Base-by-base conservation (phyloP, 2,797 vertebrate species). In the Protosalanx chinensis region DNA sequence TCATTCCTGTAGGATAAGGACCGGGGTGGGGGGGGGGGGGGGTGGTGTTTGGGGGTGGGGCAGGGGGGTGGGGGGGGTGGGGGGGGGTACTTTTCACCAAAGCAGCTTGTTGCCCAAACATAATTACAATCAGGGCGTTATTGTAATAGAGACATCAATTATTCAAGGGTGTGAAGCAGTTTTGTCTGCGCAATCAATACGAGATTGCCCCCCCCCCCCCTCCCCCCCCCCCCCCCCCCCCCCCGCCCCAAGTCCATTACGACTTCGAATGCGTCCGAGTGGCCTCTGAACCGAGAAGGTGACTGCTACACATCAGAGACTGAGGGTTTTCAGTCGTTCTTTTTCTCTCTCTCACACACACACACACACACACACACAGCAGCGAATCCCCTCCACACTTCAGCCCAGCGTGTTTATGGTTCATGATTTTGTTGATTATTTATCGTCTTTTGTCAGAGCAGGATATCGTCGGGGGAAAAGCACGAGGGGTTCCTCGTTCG, bases 171-270 rank as follows among this genome's bases (percentile, higher is more conserved):
- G 80, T 80, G 79, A 85, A 85, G 79, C 81, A 67, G 81, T 81
- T 88, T 84, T 79, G 82, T 81, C 83, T 82, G 79, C 84, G 85
- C 83, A 88, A 91, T 91, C 90, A 88, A 91, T 89, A 91, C 76
- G 64, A 68, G 71, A 68, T 82, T 85, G 82, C 88, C 46, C 75
- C 85, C 80, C 85, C 84, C n/a, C n/a, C n/a, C n/a, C n/a, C n/a
- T n/a, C n/a, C n/a, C n/a, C n/a, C n/a, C n/a, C n/a, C n/a, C n/a
- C n/a, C n/a, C n/a, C n/a, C n/a, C n/a, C n/a, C n/a, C n/a, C n/a
- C n/a, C n/a, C n/a, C n/a, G n/a, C n/a, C 84, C 77, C 77, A 88
- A 88, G 89, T 87, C 90, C 90, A 91, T 91, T 90, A 91, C 83
- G 84, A 88, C 81, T 90, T 89, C 80, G 88, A 89, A 90, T 88